A percentile compares a stretch with the other conserved stretches of the same genome.
Conservation (phyloP, 2,888 invertebrate genomes). For the Nomada flava region DNA sequence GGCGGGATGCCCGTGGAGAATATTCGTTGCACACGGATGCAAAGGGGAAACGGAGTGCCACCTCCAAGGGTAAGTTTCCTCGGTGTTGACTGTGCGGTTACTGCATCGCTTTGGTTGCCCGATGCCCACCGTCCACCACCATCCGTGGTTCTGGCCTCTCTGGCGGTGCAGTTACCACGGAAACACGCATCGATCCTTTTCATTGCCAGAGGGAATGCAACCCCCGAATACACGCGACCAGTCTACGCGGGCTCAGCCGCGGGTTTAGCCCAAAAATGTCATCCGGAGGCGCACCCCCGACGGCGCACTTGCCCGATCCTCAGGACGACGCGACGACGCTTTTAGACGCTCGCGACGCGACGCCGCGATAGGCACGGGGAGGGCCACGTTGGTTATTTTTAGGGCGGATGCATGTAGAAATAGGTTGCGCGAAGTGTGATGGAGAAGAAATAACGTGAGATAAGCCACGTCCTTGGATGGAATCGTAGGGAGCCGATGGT, state of each 20-base stretch:
- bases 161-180: constrained; percentile 74
- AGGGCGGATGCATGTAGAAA: background rate
- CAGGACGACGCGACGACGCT: background rate
- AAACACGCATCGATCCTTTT: constrained; percentile 74
- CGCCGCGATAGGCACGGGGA: background rate
- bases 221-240: constrained; percentile 20
- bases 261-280: constrained; percentile 29
- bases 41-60: constrained; percentile 61
- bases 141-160: constrained; percentile 65
- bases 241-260: constrained; percentile 23
- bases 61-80: constrained; percentile 45
- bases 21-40: constrained; percentile 79
- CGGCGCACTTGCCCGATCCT: background rate
- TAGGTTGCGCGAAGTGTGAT: background rate
- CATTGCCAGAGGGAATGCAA: constrained; percentile 42
- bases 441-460: too few relatives aligned
- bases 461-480: too few relatives aligned
- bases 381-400: background rate
- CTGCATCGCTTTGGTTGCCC: constrained; percentile 62
- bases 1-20: constrained; percentile 17
- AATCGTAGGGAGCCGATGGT: too few relatives aligned
- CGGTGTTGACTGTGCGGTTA: constrained; percentile 61
- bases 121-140: constrained; percentile 66
- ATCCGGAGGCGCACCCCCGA: background rate
- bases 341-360: background rate